Percentiles rank a stretch among this genome's conserved stretches.
Conservation (phyloP, 2,797 vertebrate species). For the Epinephelus malabaricus region DNA sequence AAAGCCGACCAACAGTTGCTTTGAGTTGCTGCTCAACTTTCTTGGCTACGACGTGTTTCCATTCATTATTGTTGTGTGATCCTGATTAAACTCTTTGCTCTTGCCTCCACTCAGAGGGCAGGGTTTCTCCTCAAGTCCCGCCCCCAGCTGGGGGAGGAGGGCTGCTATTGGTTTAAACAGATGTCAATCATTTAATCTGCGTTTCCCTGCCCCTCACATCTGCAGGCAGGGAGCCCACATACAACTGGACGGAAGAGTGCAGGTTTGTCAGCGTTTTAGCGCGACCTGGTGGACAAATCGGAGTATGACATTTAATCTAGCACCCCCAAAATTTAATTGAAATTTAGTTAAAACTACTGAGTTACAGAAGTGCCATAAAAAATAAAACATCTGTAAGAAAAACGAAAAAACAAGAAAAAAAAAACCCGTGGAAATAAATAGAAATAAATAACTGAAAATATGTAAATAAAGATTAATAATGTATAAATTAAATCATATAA, state of each 20-base stretch:
- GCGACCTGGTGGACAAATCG: slow-evolving; percentile 53
- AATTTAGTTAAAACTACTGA: neutral
- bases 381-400: no score
- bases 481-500: no score
- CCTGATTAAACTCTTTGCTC: slow-evolving; percentile 73
- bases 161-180: slow-evolving; percentile 45
- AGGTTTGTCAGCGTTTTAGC: slow-evolving; percentile 27
- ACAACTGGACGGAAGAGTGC: slow-evolving; percentile 47
- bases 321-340: neutral
- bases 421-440: no score
- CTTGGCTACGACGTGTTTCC: slow-evolving; percentile 83
- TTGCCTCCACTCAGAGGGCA: slow-evolving; percentile 75
- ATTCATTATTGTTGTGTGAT: slow-evolving; percentile 87
- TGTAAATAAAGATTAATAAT: no score
- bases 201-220: slow-evolving; percentile 67
- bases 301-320: neutral
- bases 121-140: slow-evolving; percentile 61
- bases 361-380: no score
- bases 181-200: slow-evolving; percentile 56
- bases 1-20: slow-evolving; percentile 51
- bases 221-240: slow-evolving; percentile 43
- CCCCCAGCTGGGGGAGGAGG: slow-evolving; percentile 40
- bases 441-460: no score
- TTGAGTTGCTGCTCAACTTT: slow-evolving; percentile 74
- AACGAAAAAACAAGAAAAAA: no score